A percentile compares a stretch with the other conserved stretches of the same genome.
Conservation (phyloP, 2,888 invertebrate genomes). For the Dysmachus trigonus region DNA sequence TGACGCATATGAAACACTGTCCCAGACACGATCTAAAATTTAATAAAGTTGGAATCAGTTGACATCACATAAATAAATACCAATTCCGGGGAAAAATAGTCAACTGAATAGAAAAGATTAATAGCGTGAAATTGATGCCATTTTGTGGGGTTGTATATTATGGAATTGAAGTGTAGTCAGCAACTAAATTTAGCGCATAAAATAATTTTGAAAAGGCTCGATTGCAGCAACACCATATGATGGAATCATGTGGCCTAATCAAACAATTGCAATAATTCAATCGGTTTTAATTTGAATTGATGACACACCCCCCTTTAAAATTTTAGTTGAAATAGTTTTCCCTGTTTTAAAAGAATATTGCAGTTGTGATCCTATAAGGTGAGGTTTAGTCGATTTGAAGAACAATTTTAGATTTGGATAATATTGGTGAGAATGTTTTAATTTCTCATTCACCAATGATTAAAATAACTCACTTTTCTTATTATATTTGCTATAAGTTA, state of each 20-base stretch:
- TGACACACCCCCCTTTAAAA: not conserved
- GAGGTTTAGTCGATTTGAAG: not conserved
- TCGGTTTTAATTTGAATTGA: not conserved
- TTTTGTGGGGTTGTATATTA: not conserved
- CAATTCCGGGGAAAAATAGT: not conserved
- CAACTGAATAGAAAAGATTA: not conserved
- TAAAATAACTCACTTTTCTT: not conserved
- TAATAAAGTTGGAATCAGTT: not conserved
- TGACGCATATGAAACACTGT: not conserved
- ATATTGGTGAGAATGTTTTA: not conserved
- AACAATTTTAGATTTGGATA: not conserved
- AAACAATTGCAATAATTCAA: not conserved
- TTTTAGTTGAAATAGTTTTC: not conserved
- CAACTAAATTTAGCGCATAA: not conserved
- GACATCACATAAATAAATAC: not conserved
- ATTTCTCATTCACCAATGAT: not conserved
- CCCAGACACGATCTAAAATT: not conserved
- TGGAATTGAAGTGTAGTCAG: not conserved
- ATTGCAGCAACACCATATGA: not conserved
- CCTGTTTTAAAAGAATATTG: not conserved
- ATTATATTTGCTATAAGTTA: too few species aligned
- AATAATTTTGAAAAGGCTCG: not conserved
- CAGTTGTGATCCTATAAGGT: not conserved
- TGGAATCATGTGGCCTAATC: not conserved
- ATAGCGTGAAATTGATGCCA: not conserved